These are phyloP conservation scores for Bothrops alternatus DNA, from an alignment of 2,797 vertebrate species.

Conservation along the genomic window DNA sequence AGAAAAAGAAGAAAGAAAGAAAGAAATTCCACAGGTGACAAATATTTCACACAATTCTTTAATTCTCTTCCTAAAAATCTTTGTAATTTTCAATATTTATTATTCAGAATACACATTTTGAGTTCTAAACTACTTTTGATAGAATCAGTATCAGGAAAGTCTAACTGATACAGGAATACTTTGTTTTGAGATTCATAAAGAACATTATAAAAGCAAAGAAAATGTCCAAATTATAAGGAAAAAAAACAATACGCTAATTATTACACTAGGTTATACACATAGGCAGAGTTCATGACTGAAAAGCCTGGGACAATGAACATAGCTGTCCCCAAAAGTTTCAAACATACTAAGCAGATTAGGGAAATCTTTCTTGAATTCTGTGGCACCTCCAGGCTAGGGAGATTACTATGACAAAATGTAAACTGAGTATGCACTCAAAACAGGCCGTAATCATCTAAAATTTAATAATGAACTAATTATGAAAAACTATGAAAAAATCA, in stretches of 20 bases:
- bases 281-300: not conserved
- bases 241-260: not conserved
- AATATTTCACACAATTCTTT: not conserved
- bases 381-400: not conserved
- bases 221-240: not conserved
- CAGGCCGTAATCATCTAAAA: not conserved
- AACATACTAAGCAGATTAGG: not conserved
- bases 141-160: not conserved
- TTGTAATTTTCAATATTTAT: not conserved
- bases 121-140: not conserved
- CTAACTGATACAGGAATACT: not conserved
- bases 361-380: not conserved
- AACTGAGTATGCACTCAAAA: not conserved
- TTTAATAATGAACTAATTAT: not conserved
- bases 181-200: not conserved
- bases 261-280: not conserved
- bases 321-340: not conserved
- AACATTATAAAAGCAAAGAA: not conserved
- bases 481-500: not conserved
- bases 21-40: not conserved
- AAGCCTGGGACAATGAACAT: not conserved
- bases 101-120: not conserved
- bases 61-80: not conserved
- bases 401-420: not conserved
- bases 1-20: not conserved